phyloP scores from a whole-genome alignment of 2,113 vertebrate genomes.

The Regulus satrapa region DNA sequence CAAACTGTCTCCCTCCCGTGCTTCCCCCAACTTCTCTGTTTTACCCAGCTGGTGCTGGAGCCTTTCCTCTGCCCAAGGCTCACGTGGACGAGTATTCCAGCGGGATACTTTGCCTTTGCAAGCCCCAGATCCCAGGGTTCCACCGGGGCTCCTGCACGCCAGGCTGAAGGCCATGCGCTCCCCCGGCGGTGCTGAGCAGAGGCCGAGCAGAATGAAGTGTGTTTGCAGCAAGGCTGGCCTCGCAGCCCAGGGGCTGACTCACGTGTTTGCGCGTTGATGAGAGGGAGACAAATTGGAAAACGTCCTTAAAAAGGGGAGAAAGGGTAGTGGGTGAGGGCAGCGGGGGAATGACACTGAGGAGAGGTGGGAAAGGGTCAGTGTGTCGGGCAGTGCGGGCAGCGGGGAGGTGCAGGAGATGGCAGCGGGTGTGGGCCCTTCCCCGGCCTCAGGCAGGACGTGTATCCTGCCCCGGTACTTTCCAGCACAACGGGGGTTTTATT shows the following conservation, averaged over 20 bases:
- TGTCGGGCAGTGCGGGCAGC: not conserved
- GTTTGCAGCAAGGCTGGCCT: not conserved
- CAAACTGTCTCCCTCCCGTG: not conserved
- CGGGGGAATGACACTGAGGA: not conserved
- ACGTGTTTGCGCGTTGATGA: not conserved
- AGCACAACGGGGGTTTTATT: not conserved
- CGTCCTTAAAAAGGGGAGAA: not conserved
- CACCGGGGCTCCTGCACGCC: rapidly evolving
- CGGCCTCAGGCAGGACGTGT: not conserved
- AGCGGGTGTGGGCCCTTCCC: not conserved
- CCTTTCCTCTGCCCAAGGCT: not conserved
- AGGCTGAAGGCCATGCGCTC: not conserved
- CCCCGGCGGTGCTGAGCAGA: not conserved
- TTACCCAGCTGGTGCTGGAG: not conserved
- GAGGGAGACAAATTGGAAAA: not conserved
- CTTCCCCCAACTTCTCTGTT: not conserved
- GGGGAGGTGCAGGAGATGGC: not conserved
- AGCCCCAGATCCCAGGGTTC: not conserved
- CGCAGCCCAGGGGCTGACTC: not conserved
- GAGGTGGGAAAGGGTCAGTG: not conserved
- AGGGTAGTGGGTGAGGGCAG: not conserved
- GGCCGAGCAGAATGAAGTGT: not conserved
- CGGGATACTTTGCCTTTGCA: not conserved
- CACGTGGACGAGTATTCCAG: not conserved
- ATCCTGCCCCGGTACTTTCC: not conserved